These are phyloP conservation scores for Nasua narica DNA, from an alignment of 2,797 vertebrate genomes.

Conservation along the genomic window DNA sequence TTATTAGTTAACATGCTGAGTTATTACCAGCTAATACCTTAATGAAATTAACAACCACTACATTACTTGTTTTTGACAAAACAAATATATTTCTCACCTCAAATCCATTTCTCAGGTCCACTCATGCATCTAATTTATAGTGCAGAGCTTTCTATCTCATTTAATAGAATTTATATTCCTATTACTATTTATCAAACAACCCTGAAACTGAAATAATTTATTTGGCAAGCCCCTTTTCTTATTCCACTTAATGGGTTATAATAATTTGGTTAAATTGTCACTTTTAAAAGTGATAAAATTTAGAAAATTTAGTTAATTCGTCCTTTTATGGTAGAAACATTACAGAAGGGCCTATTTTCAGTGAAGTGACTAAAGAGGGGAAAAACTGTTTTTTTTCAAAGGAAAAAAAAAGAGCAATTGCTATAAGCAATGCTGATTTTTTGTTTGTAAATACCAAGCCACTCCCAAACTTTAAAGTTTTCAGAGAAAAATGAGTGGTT, in stretches of 20 bases:
- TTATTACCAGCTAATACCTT: not conserved
- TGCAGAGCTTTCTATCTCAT: not conserved
- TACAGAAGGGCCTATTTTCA: not conserved
- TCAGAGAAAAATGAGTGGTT: not conserved
- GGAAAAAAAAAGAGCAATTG: not conserved
- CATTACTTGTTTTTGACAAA: slow-evolving; percentile 26
- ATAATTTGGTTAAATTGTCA: slow-evolving; percentile 46
- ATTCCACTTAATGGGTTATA: not conserved
- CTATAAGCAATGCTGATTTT: not conserved
- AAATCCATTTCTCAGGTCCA: not conserved
- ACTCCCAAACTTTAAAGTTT: not conserved
- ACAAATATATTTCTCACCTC: not conserved
- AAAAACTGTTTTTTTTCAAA: not conserved
- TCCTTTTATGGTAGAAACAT: not conserved
- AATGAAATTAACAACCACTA: slow-evolving; percentile 8
- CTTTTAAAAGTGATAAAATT: not conserved
- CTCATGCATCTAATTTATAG: not conserved
- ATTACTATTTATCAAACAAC: slow-evolving; percentile 47
- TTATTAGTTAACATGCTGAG: slow-evolving; percentile 14
- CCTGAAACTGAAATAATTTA: slow-evolving; percentile 46
- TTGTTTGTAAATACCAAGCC: not conserved
- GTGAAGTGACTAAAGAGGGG: not conserved
- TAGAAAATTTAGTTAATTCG: not conserved
- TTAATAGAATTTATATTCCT: slow-evolving; percentile 30
- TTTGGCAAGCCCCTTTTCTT: slow-evolving; percentile 30